phyloP scores from a whole-genome alignment of 1,140 invertebrate genomes.

The Heliconius himera region DNA sequence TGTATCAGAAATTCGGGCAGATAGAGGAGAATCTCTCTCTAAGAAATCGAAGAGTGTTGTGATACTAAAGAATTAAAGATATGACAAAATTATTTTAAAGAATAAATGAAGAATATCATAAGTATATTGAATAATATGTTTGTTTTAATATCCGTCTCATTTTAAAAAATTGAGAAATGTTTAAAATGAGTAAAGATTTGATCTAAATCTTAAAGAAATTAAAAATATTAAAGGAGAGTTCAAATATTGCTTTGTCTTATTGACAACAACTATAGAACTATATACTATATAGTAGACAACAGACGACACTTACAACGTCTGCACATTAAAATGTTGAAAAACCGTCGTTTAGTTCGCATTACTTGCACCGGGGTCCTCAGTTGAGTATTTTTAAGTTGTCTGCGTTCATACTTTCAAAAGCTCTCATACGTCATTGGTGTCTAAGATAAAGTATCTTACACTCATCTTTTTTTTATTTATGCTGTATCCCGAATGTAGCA shows the following conservation, averaged over 20 bases:
- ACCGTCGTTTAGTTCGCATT: constrained; percentile 1
- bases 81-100: too few relatives aligned
- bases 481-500: too few relatives aligned
- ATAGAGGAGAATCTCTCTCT: too few relatives aligned
- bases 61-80: too few relatives aligned
- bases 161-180: neutral
- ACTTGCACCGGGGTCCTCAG: neutral
- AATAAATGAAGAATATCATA: too few relatives aligned
- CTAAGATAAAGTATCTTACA: neutral
- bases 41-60: too few relatives aligned
- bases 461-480: neutral
- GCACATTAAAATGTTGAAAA: neutral
- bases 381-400: constrained; percentile 6
- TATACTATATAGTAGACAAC: neutral
- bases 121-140: too few relatives aligned
- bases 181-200: neutral
- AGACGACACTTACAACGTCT: neutral
- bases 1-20: too few relatives aligned
- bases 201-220: too few relatives aligned
- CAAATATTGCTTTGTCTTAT: neutral
- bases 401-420: neutral
- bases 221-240: neutral
- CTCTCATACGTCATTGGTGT: constrained; percentile 4
- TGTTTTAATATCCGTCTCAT: too few relatives aligned
- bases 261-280: neutral